Percentiles rank a stretch among this genome's conserved stretches.
Conservation (phyloP, 2,113 vertebrate species). For the Pandion haliaetus region DNA sequence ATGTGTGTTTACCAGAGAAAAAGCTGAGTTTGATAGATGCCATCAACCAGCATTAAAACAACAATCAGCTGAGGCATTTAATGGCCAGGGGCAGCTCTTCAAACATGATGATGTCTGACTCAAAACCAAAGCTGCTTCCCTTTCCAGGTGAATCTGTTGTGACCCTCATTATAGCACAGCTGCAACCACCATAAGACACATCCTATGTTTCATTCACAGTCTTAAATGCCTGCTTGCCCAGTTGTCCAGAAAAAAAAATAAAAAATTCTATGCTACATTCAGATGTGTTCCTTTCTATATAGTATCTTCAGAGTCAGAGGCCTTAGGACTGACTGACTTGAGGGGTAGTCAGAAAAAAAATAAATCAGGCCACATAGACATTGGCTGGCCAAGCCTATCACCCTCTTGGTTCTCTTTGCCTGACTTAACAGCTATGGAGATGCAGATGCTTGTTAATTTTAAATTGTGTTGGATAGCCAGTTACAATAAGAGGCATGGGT, state of each 20-base stretch:
- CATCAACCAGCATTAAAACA: background rate
- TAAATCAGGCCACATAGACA: fast-evolving
- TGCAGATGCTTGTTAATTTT: background rate
- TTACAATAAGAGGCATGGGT: background rate
- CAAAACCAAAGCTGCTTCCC: background rate
- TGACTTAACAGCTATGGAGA: background rate
- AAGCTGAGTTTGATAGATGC: background rate
- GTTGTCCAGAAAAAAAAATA: background rate
- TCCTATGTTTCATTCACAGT: background rate
- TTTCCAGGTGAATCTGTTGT: background rate
- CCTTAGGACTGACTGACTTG: background rate
- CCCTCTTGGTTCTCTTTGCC: background rate
- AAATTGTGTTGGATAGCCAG: background rate
- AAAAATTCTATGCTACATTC: background rate
- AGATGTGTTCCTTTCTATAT: background rate
- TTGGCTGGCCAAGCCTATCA: background rate
- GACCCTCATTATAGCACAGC: background rate
- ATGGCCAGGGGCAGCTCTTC: background rate
- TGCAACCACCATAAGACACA: background rate
- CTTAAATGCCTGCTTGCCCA: background rate
- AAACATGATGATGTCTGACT: background rate
- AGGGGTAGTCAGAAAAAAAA: background rate
- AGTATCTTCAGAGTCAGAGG: background rate
- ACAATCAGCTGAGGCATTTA: background rate
- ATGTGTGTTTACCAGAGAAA: background rate